These are phyloP conservation scores for Lagodon rhomboides DNA, from an alignment of 2,797 vertebrate species.

Conservation along the genomic window DNA sequence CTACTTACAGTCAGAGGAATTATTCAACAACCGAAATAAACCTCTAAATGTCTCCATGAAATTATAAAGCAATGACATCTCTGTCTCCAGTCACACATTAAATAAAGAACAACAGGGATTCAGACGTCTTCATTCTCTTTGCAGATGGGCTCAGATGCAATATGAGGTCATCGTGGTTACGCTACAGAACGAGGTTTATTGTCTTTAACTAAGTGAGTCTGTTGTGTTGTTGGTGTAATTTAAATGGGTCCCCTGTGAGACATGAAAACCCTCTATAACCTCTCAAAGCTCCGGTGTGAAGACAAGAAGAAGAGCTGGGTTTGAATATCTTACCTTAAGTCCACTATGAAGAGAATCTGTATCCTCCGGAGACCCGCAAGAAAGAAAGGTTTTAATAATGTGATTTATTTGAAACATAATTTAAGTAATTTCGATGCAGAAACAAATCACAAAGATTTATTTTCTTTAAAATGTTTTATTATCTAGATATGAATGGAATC, in stretches of 20 bases:
- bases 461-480: no score
- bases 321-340: not conserved
- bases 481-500: no score
- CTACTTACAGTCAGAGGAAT: conserved; percentile 67
- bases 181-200: conserved; percentile 36
- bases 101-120: conserved; percentile 13
- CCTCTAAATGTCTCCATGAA: conserved; percentile 45
- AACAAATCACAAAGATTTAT: no score
- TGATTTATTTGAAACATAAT: no score
- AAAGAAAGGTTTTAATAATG: no score
- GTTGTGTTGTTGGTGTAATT: conserved; percentile 27
- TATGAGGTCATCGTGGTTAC: conserved; percentile 27
- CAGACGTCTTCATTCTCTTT: conserved; percentile 31
- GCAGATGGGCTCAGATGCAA: conserved; percentile 24
- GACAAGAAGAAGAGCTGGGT: not conserved
- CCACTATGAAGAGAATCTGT: conserved; percentile 3
- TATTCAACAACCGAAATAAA: conserved; percentile 68
- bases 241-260: conserved; percentile 38
- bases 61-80: conserved; percentile 57
- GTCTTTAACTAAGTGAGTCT: conserved; percentile 30
- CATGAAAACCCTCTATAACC: conserved; percentile 28
- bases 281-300: conserved; percentile 24
- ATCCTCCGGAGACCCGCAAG: no score
- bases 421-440: no score
- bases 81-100: conserved; percentile 19